phyloP scores from a whole-genome alignment of 1,140 invertebrate genomes.

The Formica selysi region DNA sequence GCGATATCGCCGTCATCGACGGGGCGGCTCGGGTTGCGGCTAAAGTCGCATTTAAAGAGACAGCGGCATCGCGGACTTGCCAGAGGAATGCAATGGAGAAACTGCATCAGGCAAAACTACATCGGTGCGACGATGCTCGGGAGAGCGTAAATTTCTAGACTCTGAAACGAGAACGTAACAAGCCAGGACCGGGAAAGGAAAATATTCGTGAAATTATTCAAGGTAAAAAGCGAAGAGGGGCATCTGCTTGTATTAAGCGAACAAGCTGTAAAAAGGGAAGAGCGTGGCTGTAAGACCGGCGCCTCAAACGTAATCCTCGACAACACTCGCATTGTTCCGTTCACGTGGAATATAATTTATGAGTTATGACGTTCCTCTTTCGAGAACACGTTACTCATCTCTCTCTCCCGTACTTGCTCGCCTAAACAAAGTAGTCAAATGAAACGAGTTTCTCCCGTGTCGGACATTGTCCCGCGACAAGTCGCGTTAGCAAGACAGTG shows the following conservation, averaged over 20 bases:
- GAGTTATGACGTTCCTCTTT: constrained; percentile 56
- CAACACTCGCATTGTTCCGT: constrained; percentile 73
- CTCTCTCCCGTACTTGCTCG: constrained; percentile 14
- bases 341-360: constrained; percentile 76
- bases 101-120: constrained; percentile 30
- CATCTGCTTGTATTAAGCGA: constrained; percentile 29
- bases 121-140: not conserved
- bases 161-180: constrained; percentile 15
- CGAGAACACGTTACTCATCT: constrained; percentile 42
- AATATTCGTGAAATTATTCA: not conserved
- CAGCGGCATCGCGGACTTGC: constrained; percentile 66
- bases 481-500: constrained; percentile 27
- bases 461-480: constrained; percentile 61
- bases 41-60: constrained; percentile 42
- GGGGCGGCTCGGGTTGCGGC: constrained; percentile 13
- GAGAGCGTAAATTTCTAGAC: not conserved
- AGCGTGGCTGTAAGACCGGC: not conserved
- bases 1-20: constrained; percentile 75
- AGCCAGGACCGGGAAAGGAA: not conserved
- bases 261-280: not conserved
- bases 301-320: constrained; percentile 35
- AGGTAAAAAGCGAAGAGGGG: not conserved
- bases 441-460: constrained; percentile 48
- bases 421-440: constrained; percentile 36
- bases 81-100: constrained; percentile 68